Evolutionary conservation across 1,140 invertebrate genomes (phyloP), one percentile per base, ranked within the genome.

Genomic region (Heliconius eleuchia): DNA sequence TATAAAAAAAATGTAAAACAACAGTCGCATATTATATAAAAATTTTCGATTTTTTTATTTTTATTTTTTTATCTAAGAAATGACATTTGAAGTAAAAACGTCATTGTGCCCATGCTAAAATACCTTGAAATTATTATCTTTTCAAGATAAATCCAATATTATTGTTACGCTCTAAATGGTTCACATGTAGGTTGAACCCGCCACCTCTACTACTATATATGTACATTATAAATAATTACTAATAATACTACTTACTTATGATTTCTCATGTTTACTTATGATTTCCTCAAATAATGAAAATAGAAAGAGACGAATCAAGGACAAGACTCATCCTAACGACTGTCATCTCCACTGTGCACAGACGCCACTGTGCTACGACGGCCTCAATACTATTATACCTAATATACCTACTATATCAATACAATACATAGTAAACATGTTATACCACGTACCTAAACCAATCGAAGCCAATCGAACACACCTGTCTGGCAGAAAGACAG

Each of bases 381-480:
- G 5, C 18, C 50, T 52, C 50, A 19, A 1, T 23, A 9, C n/a
- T 23, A 9, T 23, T 8, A 57, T 66, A 66, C 3, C 3, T 30
- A 30, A 66, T 27, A 27, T 66, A 30, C 1, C 3, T 16, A 27
- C 1, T 30, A 30, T 16, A 16, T 23, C 27, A 66, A 5, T 30
- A 66, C 9, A 27, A 66, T 66, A 66, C 23, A 66, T 66, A 66
- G 27, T 16, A 66, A 66, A 66, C 13, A 66, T 13, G 60, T 66
- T 30, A 66, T 16, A 66, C n/a, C 60, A 72, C 30, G 73, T 75
- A 77, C 84, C 84, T 83, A 86, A 81, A 79, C 81, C 82, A 83
- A 86, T 85, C 84, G 83, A 82, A 87, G 39, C 74, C 77, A 80
- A 78, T 82, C 82, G 86, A 87, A 86, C 83, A 87, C 86, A 86